Base-by-base conservation (phyloP, 2,797 vertebrate genomes). In the Rhynchotus rufescens region DNA sequence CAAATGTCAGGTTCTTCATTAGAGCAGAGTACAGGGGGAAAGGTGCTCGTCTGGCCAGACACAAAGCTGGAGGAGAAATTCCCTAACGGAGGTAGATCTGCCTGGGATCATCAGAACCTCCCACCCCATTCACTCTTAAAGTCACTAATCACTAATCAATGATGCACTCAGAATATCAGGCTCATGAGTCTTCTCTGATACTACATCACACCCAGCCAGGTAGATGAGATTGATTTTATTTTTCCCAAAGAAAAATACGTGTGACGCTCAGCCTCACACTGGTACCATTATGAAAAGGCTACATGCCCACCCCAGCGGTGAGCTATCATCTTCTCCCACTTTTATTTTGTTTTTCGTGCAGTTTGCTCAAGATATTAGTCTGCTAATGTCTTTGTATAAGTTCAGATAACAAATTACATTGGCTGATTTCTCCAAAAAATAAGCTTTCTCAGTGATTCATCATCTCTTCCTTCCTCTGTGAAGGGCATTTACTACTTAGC, bases 401-500 rank as follows among this genome's bases (percentile, higher is more conserved):
- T 91, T 66, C 82, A 86, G 75, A 64, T 51, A 92, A 87, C 80
- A 90, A 92, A 94, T 88, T 7, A 54, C 42, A 44, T 5, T 5
- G 77, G 85, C 72, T 12, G 80, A 65, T 26, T 32, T 77, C 78
- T 75, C 66, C 68, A 61, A 61, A 74, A 72, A 86, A 80, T 65
- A 21, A 36, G 38, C 57, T 80, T 47, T 73, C 67, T 28, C 38
- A 56, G 65, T 73, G 68, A 90, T 47, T 73, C 94, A 84, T 82
- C 94, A 80, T 47, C 64, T 59, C 82, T 38, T 81, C 83, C 90
- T 93, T 88, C 86, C 91, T 89, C 75, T n/a, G 36, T 89, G 83
- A 42, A 74, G 90, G 75, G 86, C 82, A 64, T 85, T 92, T 89
- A 85, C 92, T 92, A 44, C 85, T 92, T 17, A 80, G 80, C 51